Evolutionary conservation across 2,888 invertebrate species (phyloP), one percentile per base, ranked within the genome.

Genomic region (Scaptomyza flava): DNA sequence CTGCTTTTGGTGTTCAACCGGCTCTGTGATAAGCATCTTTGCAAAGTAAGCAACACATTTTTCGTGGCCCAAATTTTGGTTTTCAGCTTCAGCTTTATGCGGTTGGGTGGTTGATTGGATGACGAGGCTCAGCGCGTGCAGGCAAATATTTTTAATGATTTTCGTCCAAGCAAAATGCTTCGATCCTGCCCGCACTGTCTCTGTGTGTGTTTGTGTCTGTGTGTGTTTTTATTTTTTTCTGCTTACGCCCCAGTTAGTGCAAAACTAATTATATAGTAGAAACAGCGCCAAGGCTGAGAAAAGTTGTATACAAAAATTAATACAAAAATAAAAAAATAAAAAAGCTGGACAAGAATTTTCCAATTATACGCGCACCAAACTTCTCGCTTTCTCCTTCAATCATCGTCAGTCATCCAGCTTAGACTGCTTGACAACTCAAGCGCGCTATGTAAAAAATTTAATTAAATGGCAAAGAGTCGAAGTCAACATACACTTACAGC

Each of bases 41-140:
- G 91, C 91, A 86, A 83, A 87, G 89, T 89, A 90, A 87, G 87
- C 90, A 91, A 90, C 88, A 89, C 3, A 84, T 89, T 90, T 90
- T 87, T 82, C 51, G 90, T 89, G 84, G 87, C 81, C 85, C 68
- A 86, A 89, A 89, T 91, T 89, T 87, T 83, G 85, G 82, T 89
- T 79, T 75, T 81, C 79, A 73, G n/a, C 58, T 46, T 72, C 59
- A 50, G 27, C 33, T 47, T 56, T 20, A 33, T 53, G 43, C 14
- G 63, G 50, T 46, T 33, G 74, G 68, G 52, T 77, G 80, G 86
- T 47, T 87, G 88, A 86, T 84, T 88, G 81, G 84, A 88, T 87
- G 88, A 82, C 88, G 80, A 82, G 77, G 82, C 82, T 72, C 69
- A 79, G 82, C 82, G 87, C 88, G 88, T 80, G 77, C 74, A 82